Percentiles rank a stretch among this genome's conserved stretches.
Conservation (phyloP, 2,113 vertebrate species). For the Ptyas mucosa region DNA sequence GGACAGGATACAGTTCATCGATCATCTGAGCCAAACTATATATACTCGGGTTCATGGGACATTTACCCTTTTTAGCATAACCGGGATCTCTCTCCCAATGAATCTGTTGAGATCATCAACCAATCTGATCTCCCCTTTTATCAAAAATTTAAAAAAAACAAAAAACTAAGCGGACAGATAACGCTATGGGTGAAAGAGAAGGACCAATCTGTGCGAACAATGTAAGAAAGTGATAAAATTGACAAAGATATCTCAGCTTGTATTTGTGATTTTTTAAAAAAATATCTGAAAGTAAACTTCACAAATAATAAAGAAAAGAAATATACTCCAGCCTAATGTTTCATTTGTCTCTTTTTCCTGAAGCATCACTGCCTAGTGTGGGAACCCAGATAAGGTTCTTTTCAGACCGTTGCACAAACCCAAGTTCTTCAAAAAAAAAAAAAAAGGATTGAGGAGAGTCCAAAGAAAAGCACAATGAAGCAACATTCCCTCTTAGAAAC, state of each 20-base stretch:
- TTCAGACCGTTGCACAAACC: neutral
- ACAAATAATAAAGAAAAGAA: neutral
- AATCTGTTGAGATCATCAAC: neutral
- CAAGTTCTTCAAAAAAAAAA: neutral
- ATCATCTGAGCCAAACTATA: neutral
- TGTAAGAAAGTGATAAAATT: neutral
- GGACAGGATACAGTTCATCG: too few species aligned
- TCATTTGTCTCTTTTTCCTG: neutral
- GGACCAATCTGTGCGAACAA: neutral
- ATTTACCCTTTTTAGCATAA: neutral
- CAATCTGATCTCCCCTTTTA: neutral
- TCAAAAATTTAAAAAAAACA: neutral
- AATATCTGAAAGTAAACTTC: neutral
- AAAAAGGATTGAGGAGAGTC: neutral
- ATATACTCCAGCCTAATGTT: neutral
- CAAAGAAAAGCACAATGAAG: neutral
- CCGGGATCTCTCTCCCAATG: neutral
- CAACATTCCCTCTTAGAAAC: neutral
- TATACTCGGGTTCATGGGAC: too few species aligned
- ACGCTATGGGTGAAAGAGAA: neutral
- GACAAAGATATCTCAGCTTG: neutral
- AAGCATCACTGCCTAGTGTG: neutral
- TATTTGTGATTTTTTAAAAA: neutral
- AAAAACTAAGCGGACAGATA: neutral
- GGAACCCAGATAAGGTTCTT: neutral